Base-by-base conservation (phyloP, 2,888 invertebrate species). In the Ennomos fuscantarius region DNA sequence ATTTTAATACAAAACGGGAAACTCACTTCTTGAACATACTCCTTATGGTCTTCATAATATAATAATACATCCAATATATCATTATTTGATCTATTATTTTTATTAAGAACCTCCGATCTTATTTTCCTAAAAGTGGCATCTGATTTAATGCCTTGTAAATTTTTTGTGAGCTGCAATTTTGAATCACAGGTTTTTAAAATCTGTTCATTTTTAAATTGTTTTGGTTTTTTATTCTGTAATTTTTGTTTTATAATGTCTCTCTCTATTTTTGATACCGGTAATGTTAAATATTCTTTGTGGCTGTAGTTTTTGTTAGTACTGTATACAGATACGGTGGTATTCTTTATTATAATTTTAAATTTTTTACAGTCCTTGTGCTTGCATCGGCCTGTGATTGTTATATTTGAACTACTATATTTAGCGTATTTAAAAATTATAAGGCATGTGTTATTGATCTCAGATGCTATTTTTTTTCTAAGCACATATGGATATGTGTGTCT, bases 101-200 rank as follows among this genome's bases (percentile, higher is more conserved):
- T 10, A 8, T 15, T 9, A 8, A 45, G 10, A 0, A 34, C 45
- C 12, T 53, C 45, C 5, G 53, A 53, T 11, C 53, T 11, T 10
- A 45, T 45, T 46, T 45, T 53, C 9, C 53, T 39, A n/a, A 40
- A 1, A 2, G 53, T 53, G 3, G 34, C 53, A 24, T 53, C 45
- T 45, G n/a, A n/a, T n/a, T n/a, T n/a, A n/a, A n/a, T n/a, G n/a
- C n/a, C n/a, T n/a, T n/a, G n/a, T n/a, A n/a, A n/a, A n/a, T n/a
- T n/a, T n/a, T n/a, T n/a, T n/a, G n/a, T n/a, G n/a, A n/a, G n/a
- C n/a, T n/a, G n/a, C n/a, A n/a, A n/a, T n/a, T n/a, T n/a, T n/a
- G n/a, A n/a, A n/a, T n/a, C n/a, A n/a, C n/a, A n/a, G n/a, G n/a
- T n/a, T n/a, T n/a, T 45, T 9, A 35, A 10, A 13, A 45, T 34